Evolutionary conservation across 2,113 vertebrate genomes (phyloP).

Genomic region (Datnioides undecimradiatus): DNA sequence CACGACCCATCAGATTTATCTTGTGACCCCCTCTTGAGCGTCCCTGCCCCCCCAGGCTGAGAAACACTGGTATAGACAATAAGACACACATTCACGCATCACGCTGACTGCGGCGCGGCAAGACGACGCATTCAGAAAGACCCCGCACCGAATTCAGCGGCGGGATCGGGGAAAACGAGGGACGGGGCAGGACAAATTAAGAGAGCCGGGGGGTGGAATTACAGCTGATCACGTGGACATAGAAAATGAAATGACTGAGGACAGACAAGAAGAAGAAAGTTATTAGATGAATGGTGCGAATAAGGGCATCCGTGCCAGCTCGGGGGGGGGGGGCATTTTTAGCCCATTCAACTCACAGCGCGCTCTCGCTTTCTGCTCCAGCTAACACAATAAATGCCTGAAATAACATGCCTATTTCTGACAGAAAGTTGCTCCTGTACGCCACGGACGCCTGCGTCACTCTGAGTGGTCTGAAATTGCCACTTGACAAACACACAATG

Average conservation of each 20-base stretch:
- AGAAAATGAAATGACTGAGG: slow-evolving; percentile 34
- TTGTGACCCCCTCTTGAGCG: not conserved
- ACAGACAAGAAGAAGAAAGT: slow-evolving; percentile 23
- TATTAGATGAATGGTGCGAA: not conserved
- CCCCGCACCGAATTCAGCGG: not conserved
- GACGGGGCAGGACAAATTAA: slow-evolving; percentile 37
- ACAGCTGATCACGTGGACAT: slow-evolving; percentile 43
- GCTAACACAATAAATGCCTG: slow-evolving; percentile 16
- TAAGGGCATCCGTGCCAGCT: not conserved
- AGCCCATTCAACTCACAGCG: not conserved
- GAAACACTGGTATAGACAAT: not conserved
- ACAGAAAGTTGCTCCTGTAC: slow-evolving; percentile 37
- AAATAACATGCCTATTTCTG: slow-evolving; percentile 46
- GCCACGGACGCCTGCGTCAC: slow-evolving; percentile 20
- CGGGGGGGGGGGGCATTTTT: slow-evolving; percentile 42
- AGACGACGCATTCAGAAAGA: not conserved
- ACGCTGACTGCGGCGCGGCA: not conserved
- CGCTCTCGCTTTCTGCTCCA: slow-evolving; percentile 37
- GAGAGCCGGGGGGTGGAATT: slow-evolving; percentile 31
- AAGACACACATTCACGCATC: not conserved
- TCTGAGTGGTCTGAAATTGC: slow-evolving; percentile 29
- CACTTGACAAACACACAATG: slow-evolving; percentile 52
- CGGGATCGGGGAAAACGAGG: not conserved
- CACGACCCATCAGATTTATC: not conserved
- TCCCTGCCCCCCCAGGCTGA: not conserved